These are phyloP conservation scores for Lophotis ruficrista DNA, from an alignment of 2,113 vertebrate genomes.

Conservation along the genomic window DNA sequence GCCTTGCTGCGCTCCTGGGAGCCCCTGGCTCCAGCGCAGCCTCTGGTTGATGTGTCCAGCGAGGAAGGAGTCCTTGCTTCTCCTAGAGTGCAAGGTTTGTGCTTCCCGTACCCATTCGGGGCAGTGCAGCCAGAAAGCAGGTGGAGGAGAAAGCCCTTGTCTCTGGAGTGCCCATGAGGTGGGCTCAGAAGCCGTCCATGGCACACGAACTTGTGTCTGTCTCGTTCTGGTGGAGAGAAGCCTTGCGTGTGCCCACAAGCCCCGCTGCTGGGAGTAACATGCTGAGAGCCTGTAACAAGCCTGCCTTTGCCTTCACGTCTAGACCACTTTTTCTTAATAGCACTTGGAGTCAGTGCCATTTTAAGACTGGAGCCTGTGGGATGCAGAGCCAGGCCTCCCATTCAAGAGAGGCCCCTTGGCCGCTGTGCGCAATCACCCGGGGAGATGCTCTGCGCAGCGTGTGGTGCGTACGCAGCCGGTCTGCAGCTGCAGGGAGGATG, in stretches of 20 bases:
- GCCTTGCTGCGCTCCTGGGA: background rate
- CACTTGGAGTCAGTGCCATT: background rate
- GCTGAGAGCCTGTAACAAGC: background rate
- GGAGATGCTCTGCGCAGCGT: background rate
- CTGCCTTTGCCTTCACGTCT: background rate
- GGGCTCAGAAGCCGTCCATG: background rate
- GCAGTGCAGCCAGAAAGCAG: background rate
- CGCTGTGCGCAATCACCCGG: background rate
- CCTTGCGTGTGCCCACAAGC: background rate
- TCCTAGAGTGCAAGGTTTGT: background rate
- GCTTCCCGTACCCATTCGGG: background rate
- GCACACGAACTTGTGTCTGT: rapidly evolving
- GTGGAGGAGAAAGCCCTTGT: background rate
- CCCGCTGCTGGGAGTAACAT: background rate
- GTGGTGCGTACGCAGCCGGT: background rate
- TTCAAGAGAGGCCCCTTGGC: background rate
- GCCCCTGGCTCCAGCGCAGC: background rate
- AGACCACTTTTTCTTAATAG: background rate
- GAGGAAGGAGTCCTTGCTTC: background rate
- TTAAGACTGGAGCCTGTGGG: background rate
- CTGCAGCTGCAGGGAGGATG: background rate
- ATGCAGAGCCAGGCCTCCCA: background rate
- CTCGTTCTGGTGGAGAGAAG: background rate
- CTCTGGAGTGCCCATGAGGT: background rate
- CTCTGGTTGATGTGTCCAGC: background rate